phyloP scores from a whole-genome alignment of 2,888 invertebrate genomes.

The Diarsia dahlii region DNA sequence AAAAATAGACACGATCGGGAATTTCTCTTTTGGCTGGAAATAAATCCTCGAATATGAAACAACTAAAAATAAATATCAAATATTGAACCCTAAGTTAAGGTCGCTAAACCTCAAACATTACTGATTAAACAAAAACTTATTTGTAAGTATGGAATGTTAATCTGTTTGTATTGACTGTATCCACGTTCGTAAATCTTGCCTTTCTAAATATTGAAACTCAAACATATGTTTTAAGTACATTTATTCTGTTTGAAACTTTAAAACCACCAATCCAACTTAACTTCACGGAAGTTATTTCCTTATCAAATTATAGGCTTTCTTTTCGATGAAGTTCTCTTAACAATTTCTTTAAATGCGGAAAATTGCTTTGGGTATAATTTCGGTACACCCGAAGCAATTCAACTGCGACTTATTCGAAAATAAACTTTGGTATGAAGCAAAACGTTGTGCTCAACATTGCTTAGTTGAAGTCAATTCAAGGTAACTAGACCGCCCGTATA shows the following conservation, averaged over 20 bases:
- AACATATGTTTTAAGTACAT: constrained; percentile 32
- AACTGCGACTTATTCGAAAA: constrained; percentile 31
- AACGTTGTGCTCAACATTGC: constrained; percentile 5
- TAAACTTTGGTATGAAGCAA: constrained; percentile 26
- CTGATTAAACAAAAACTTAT: constrained; percentile 33
- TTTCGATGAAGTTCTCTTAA: constrained; percentile 48
- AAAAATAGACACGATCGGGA: background rate
- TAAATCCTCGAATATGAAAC: background rate
- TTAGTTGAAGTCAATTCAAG: constrained; percentile 40
- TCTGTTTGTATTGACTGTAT: constrained; percentile 42
- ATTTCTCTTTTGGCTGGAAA: background rate
- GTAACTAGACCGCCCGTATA: constrained; percentile 43
- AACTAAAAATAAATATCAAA: background rate
- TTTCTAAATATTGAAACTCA: constrained; percentile 54
- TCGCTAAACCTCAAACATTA: constrained; percentile 37
- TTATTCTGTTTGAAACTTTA: constrained; percentile 36
- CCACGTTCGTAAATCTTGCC: constrained; percentile 41
- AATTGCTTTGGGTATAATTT: constrained; percentile 53
- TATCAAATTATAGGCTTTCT: constrained; percentile 63
- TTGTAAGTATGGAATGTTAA: constrained; percentile 33
- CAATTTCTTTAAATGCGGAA: constrained; percentile 58
- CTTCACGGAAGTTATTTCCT: constrained; percentile 53
- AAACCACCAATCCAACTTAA: constrained; percentile 40
- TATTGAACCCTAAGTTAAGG: constrained; percentile 26
- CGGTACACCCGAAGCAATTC: constrained; percentile 41